These are phyloP conservation scores for Adrianichthys oophorus DNA, from an alignment of 2,797 vertebrate species.

Conservation along the genomic window DNA sequence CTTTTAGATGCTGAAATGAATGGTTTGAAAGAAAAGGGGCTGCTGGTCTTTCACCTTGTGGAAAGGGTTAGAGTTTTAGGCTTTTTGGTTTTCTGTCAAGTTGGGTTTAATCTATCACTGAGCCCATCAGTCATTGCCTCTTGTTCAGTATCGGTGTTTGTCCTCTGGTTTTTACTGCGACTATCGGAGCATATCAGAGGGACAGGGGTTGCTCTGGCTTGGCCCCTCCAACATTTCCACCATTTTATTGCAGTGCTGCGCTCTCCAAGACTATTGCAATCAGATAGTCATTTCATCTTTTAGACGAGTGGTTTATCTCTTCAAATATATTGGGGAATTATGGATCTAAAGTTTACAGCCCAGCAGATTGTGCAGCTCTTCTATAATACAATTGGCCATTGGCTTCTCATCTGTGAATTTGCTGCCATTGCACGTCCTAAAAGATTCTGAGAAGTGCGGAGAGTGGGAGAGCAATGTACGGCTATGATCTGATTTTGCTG, in stretches of 20 bases:
- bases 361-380: too few relatives aligned
- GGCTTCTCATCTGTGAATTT: not conserved
- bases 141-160: constrained; percentile 37
- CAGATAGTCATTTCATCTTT: too few relatives aligned
- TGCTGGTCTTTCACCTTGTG: too few relatives aligned
- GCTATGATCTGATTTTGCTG: constrained; percentile 20
- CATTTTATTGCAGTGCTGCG: constrained; percentile 16
- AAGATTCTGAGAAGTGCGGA: not conserved
- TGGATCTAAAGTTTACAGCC: too few relatives aligned
- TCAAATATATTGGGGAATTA: too few relatives aligned
- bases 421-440: too few relatives aligned
- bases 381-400: not conserved
- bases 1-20: too few relatives aligned
- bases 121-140: constrained; percentile 62
- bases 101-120: constrained; percentile 67
- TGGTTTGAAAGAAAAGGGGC: too few relatives aligned
- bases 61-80: too few relatives aligned
- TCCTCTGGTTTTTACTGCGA: constrained; percentile 29
- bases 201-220: constrained; percentile 25
- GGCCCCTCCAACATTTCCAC: constrained; percentile 33
- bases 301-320: not conserved
- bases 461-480: constrained; percentile 1
- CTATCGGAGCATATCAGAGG: constrained; percentile 45
- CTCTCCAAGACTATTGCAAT: not conserved
- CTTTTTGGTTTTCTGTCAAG: constrained; percentile 5